phyloP scores from a whole-genome alignment of 2,888 invertebrate genomes.

The Rhaphigaster nebulosa region DNA sequence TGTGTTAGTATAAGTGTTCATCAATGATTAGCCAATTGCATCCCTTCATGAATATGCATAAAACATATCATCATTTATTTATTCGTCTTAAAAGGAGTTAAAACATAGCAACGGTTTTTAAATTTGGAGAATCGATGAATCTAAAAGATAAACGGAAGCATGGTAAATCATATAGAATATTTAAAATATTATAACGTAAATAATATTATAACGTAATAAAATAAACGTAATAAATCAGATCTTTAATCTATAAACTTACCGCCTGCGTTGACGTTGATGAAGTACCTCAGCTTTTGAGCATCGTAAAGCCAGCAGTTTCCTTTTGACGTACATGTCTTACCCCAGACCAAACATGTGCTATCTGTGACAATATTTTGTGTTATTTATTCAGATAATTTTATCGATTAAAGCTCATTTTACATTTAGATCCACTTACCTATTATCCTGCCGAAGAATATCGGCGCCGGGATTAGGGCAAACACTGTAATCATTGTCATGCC shows the following conservation, averaged over 20 bases:
- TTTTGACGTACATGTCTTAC: slow-evolving; percentile 73
- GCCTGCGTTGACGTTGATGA: slow-evolving; percentile 73
- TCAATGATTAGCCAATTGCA: too few relatives aligned
- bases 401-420: neutral
- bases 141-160: too few relatives aligned
- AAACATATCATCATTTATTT: too few relatives aligned
- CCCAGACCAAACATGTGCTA: slow-evolving; percentile 78
- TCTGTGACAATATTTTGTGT: slow-evolving; percentile 68
- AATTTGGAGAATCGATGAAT: too few relatives aligned
- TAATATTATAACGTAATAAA: too few relatives aligned
- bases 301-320: slow-evolving; percentile 77
- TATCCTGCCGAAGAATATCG: slow-evolving; percentile 80
- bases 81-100: too few relatives aligned
- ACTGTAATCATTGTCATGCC: slow-evolving; percentile 77
- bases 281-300: slow-evolving; percentile 73
- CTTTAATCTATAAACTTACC: slow-evolving; percentile 68
- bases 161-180: too few relatives aligned
- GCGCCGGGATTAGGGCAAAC: slow-evolving; percentile 81
- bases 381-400: neutral
- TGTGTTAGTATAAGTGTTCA: too few relatives aligned
- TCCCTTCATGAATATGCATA: too few relatives aligned
- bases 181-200: too few relatives aligned
- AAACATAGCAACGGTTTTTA: too few relatives aligned
- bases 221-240: too few relatives aligned
- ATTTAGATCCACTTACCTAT: slow-evolving; percentile 70